Evolutionary conservation across 2,888 invertebrate species (phyloP).

Genomic region (Nesidiocoris tenuis): DNA sequence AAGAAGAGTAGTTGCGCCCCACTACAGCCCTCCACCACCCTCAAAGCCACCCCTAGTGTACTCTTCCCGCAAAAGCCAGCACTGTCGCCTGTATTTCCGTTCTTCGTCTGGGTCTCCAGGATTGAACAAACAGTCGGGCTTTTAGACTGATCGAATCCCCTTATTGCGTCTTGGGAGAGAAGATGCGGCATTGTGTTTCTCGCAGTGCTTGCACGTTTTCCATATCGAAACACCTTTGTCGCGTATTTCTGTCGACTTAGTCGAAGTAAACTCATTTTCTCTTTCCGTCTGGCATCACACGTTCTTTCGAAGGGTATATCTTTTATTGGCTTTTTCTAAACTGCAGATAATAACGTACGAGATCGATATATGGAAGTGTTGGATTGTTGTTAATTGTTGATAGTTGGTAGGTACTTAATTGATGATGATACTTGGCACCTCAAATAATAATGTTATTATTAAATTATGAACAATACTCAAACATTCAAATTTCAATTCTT

Average conservation of each 20-base stretch:
- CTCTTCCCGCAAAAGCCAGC: no score
- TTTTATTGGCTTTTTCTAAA: no score
- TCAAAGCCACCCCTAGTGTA: no score
- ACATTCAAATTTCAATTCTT: no score
- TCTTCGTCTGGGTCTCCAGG: neutral
- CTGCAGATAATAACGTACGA: no score
- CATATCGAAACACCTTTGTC: neutral
- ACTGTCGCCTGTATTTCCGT: neutral
- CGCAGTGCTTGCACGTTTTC: neutral
- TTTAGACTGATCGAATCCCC: conserved; percentile 40
- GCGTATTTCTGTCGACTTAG: neutral
- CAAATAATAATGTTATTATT: no score
- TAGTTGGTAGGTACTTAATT: no score
- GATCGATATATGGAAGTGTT: no score
- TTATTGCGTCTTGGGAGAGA: conserved; percentile 27
- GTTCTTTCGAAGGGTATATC: no score
- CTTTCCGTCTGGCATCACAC: neutral
- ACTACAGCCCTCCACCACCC: neutral
- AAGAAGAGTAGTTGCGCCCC: neutral
- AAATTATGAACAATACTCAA: no score
- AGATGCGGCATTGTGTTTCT: conserved; percentile 24
- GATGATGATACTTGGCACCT: no score
- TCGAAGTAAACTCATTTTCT: neutral
- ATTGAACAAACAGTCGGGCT: conserved; percentile 29
- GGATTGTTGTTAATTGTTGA: no score